These are phyloP conservation scores for Perca flavescens DNA, from an alignment of 2,113 vertebrate genomes.

Conservation along the genomic window DNA sequence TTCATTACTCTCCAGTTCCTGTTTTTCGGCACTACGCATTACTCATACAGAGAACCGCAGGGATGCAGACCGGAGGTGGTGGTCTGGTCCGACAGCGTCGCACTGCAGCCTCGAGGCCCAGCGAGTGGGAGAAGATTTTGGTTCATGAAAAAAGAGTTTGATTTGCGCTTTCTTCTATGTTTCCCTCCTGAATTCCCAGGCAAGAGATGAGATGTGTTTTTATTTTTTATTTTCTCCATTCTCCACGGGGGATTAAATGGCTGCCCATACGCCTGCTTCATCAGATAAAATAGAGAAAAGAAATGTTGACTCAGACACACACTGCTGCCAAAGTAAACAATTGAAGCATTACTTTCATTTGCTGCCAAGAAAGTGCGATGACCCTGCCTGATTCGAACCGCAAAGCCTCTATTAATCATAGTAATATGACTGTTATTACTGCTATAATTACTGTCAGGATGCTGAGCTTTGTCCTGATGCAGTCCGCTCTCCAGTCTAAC, in stretches of 20 bases:
- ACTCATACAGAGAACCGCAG: constrained; percentile 5
- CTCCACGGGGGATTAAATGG: constrained; percentile 24
- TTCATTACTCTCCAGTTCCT: neutral
- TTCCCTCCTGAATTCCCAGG: constrained; percentile 33
- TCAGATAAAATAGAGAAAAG: constrained; percentile 18
- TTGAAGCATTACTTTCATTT: constrained; percentile 25
- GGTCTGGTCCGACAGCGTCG: neutral
- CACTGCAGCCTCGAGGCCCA: constrained; percentile 16
- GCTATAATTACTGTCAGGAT: constrained; percentile 9
- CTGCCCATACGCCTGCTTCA: constrained; percentile 30
- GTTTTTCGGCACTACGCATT: constrained; percentile 6
- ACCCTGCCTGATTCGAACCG: constrained; percentile 11
- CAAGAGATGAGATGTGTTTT: constrained; percentile 45
- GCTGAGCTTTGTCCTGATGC: neutral
- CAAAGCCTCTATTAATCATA: constrained; percentile 40
- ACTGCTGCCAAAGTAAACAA: constrained; percentile 18
- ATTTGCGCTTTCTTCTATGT: constrained; percentile 7
- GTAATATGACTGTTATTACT: constrained; percentile 32
- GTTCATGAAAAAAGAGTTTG: constrained; percentile 1
- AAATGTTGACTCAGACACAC: constrained; percentile 41
- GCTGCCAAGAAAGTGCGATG: constrained; percentile 24
- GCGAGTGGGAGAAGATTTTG: constrained; percentile 34
- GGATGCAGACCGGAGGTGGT: constrained; percentile 37
- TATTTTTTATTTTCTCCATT: constrained; percentile 7
- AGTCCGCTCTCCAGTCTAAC: neutral